Percentiles rank a stretch among this genome's conserved stretches.
phyloP scores from a whole-genome alignment of 2,797 vertebrate genomes.

The Aratinga solstitialis region DNA sequence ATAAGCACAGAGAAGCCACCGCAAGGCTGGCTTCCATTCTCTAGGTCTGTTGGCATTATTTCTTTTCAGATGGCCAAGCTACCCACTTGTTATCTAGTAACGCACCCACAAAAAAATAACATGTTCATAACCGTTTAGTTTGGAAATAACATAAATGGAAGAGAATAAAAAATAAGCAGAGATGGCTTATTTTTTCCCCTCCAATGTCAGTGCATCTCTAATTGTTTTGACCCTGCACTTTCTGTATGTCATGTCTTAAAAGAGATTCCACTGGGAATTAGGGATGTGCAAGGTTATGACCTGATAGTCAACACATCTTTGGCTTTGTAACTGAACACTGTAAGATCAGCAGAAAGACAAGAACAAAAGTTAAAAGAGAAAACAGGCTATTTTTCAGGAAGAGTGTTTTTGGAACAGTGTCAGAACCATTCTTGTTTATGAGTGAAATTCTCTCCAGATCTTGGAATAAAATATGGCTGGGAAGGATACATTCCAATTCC shows the following conservation, averaged over 20 bases:
- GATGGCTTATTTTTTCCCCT: neutral
- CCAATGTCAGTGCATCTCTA: neutral
- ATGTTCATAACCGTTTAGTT: neutral
- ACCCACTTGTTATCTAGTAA: neutral
- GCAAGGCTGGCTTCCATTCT: neutral
- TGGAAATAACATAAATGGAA: neutral
- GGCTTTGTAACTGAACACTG: neutral
- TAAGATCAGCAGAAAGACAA: neutral
- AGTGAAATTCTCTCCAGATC: neutral
- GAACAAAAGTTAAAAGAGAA: neutral
- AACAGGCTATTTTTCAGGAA: neutral
- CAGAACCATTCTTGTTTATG: neutral
- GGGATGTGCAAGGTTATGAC: neutral
- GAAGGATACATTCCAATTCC: neutral
- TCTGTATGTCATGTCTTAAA: neutral
- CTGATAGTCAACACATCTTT: neutral
- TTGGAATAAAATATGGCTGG: neutral
- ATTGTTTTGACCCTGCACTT: neutral
- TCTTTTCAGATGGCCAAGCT: neutral
- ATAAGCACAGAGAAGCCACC: neutral
- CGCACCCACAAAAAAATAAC: neutral
- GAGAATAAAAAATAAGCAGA: neutral
- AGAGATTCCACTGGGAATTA: neutral
- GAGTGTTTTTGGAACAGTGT: neutral
- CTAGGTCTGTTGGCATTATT: neutral